phyloP scores from a whole-genome alignment of 2,113 vertebrate genomes.

The Paracanthobrama guichenoti region DNA sequence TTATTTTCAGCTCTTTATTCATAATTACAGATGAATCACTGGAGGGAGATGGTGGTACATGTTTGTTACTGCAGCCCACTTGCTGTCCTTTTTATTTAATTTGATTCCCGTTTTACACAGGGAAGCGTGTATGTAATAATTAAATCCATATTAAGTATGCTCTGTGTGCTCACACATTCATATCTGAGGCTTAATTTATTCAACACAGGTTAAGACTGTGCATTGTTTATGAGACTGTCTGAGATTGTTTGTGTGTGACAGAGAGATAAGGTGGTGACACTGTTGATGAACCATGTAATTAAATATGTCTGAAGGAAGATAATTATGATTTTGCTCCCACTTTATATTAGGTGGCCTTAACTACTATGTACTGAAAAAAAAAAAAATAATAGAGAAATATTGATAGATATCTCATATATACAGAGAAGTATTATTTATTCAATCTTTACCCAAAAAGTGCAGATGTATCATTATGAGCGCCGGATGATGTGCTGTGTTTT shows the following conservation, averaged over 20 bases:
- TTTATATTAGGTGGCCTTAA: no score
- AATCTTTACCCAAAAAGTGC: no score
- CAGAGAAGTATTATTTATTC: no score
- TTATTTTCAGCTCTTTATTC: not conserved
- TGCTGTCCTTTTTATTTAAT: not conserved
- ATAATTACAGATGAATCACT: conserved; percentile 18
- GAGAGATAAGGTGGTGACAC: not conserved
- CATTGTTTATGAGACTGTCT: not conserved
- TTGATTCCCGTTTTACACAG: not conserved
- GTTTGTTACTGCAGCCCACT: not conserved
- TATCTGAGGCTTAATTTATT: not conserved
- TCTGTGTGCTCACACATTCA: not conserved
- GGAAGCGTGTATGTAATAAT: not conserved
- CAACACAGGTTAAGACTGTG: not conserved
- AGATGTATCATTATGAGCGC: no score
- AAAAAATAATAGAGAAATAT: no score
- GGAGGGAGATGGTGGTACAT: not conserved
- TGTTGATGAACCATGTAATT: not conserved
- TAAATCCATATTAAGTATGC: conserved; percentile 4
- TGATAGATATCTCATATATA: no score
- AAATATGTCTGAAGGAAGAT: not conserved
- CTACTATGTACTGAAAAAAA: no score
- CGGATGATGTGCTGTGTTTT: no score
- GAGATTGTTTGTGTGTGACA: not conserved
- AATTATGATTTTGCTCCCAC: not conserved